These are phyloP conservation scores for Herminia tarsipennalis DNA, from an alignment of 2,888 invertebrate genomes.

Conservation along the genomic window DNA sequence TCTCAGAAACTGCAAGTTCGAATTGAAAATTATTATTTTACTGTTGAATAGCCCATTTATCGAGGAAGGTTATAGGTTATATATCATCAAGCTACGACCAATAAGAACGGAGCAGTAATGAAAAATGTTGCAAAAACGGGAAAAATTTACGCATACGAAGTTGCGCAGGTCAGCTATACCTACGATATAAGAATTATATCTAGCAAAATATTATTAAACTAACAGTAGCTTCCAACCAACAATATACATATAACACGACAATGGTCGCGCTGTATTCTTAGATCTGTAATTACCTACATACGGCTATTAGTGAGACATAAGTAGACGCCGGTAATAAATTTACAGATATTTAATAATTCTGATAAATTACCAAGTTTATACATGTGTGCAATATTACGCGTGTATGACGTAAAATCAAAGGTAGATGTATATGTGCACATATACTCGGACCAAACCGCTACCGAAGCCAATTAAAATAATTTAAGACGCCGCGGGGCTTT, in stretches of 20 bases:
- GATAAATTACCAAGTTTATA: constrained; percentile 40
- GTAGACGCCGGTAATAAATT: constrained; percentile 48
- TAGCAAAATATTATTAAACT: constrained; percentile 16
- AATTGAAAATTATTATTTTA: too few species aligned
- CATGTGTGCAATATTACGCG: constrained; percentile 45
- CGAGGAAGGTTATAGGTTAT: too few species aligned
- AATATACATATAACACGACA: too few species aligned
- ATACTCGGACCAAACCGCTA: constrained; percentile 72
- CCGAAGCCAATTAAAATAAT: constrained; percentile 86
- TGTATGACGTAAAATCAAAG: constrained; percentile 45
- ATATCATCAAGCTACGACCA: too few species aligned
- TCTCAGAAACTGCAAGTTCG: too few species aligned
- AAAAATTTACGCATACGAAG: too few species aligned
- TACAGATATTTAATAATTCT: constrained; percentile 52
- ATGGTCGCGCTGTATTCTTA: constrained; percentile 25
- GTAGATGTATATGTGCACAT: constrained; percentile 57
- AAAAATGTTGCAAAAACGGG: too few species aligned
- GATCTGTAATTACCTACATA: constrained; percentile 42
- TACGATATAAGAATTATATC: too few species aligned
- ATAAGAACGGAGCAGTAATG: too few species aligned
- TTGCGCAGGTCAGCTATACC: too few species aligned
- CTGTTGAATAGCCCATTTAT: too few species aligned
- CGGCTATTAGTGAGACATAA: constrained; percentile 45
- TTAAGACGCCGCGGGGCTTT: constrained; percentile 81
- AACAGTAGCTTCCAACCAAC: constrained; percentile 23